These are phyloP conservation scores for Podarcis lilfordi DNA, from an alignment of 2,797 vertebrate genomes.

Conservation along the genomic window DNA sequence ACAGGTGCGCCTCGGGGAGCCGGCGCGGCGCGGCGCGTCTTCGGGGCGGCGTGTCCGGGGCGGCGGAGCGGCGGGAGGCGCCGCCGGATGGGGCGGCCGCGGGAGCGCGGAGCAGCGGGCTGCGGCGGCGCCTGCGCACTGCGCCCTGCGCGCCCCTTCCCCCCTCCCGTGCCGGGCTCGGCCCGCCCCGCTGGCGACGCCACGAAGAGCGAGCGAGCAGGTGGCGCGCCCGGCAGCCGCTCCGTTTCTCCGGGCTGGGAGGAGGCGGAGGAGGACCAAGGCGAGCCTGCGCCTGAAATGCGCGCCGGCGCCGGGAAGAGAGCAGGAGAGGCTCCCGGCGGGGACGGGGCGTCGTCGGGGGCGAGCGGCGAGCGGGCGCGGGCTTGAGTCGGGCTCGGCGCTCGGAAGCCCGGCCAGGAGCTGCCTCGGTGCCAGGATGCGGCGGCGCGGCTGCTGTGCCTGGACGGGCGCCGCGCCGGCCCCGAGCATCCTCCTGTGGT, in stretches of 20 bases:
- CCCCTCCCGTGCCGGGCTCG: not conserved
- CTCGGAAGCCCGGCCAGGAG: not conserved
- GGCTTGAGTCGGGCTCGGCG: not conserved
- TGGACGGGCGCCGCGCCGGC: constrained; percentile 34
- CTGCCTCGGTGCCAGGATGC: not conserved
- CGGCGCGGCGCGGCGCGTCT: too few relatives aligned
- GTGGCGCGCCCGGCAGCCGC: not conserved
- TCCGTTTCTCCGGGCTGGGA: too few relatives aligned
- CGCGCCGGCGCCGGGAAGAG: not conserved
- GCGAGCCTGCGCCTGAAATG: not conserved
- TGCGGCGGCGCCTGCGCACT: constrained; percentile 9
- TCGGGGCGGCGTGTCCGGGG: not conserved
- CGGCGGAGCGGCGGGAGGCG: too few relatives aligned
- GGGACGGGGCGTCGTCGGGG: not conserved
- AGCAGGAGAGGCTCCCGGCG: not conserved
- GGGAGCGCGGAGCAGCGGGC: too few relatives aligned
- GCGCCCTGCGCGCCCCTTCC: constrained; percentile 7
- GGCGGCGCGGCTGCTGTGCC: constrained; percentile 24
- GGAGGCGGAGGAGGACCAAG: too few relatives aligned
- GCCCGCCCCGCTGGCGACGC: too few relatives aligned
- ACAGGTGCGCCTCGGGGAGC: too few relatives aligned
- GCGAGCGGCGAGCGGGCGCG: not conserved
- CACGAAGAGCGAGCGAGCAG: not conserved
- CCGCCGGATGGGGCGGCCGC: too few relatives aligned
- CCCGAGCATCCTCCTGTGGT: constrained; percentile 45